phyloP scores from a whole-genome alignment of 1,140 invertebrate species.

The Tigriopus japonicus region DNA sequence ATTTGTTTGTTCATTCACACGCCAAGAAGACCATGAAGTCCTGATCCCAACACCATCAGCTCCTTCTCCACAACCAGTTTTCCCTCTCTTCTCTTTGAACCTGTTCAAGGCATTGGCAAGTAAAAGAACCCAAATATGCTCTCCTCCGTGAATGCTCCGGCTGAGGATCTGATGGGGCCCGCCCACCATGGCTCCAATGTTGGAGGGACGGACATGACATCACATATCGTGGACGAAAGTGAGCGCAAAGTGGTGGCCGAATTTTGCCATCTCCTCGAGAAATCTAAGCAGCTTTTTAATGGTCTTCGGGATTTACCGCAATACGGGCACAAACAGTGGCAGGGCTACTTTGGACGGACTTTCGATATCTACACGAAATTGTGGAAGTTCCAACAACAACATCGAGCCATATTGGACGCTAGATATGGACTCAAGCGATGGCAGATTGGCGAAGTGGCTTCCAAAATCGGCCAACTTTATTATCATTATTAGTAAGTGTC shows the following conservation, averaged over 20 bases:
- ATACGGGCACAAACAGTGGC: conserved; percentile 95
- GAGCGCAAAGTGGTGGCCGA: conserved; percentile 87
- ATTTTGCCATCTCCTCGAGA: conserved; percentile 88
- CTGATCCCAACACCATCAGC: too few species aligned
- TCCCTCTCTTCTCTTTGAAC: too few species aligned
- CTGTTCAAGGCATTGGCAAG: too few species aligned
- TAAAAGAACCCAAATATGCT: too few species aligned
- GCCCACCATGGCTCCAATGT: too few species aligned
- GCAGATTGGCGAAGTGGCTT: conserved; percentile 97
- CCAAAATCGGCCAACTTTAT: conserved; percentile 95
- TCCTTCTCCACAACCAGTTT: too few species aligned
- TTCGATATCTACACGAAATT: conserved; percentile 97
- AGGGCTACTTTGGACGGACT: conserved; percentile 86
- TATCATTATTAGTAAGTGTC: conserved; percentile 97
- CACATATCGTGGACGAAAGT: conserved; percentile 27
- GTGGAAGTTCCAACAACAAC: conserved; percentile 97
- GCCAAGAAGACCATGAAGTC: too few species aligned
- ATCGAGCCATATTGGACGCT: conserved; percentile 38
- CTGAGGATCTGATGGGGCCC: too few species aligned
- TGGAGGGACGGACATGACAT: too few species aligned
- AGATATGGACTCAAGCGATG: conserved; percentile 91
- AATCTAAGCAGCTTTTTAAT: conserved; percentile 94
- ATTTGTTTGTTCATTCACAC: too few species aligned
- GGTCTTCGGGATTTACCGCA: conserved; percentile 44
- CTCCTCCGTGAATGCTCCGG: too few species aligned